Conservation (phyloP, 2,888 invertebrate species). For the Disparrhopalites patrizii region DNA sequence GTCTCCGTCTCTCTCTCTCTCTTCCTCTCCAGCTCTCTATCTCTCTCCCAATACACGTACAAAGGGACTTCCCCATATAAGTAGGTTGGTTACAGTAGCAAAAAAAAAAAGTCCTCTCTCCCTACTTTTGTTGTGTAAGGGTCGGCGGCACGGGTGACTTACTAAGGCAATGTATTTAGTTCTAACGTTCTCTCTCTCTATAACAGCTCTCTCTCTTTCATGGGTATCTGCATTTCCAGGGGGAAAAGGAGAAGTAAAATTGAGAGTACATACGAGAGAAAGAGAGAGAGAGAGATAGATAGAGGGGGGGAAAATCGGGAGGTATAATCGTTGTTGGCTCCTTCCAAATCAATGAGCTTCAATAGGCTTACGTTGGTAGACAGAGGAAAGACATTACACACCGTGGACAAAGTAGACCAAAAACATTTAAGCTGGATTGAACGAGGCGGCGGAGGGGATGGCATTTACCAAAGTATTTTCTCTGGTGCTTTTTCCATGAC, state of each 20-base stretch:
- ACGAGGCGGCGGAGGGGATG: too few relatives aligned
- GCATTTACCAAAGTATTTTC: too few relatives aligned
- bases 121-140: background rate
- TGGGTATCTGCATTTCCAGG: too few relatives aligned
- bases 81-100: background rate
- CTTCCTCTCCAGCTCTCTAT: background rate
- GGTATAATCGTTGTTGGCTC: slow-evolving; percentile 7
- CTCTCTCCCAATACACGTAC: too few relatives aligned
- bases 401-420: slow-evolving; percentile 8
- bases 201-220: too few relatives aligned
- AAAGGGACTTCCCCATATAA: too few relatives aligned
- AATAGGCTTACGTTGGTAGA: slow-evolving; percentile 6
- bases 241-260: too few relatives aligned
- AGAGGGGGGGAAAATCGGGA: background rate
- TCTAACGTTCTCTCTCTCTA: too few relatives aligned
- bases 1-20: background rate
- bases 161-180: slow-evolving; percentile 3
- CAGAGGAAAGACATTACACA: slow-evolving; percentile 17
- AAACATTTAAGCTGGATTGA: slow-evolving; percentile 6
- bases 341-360: slow-evolving; percentile 19
- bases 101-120: background rate
- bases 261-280: too few relatives aligned
- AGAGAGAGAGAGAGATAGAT: too few relatives aligned
- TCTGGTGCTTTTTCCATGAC: too few relatives aligned
- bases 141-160: slow-evolving; percentile 14